Percentiles rank a stretch among this genome's conserved stretches.
Conservation (phyloP, 2,113 vertebrate genomes). For the Panthera leo region DNA sequence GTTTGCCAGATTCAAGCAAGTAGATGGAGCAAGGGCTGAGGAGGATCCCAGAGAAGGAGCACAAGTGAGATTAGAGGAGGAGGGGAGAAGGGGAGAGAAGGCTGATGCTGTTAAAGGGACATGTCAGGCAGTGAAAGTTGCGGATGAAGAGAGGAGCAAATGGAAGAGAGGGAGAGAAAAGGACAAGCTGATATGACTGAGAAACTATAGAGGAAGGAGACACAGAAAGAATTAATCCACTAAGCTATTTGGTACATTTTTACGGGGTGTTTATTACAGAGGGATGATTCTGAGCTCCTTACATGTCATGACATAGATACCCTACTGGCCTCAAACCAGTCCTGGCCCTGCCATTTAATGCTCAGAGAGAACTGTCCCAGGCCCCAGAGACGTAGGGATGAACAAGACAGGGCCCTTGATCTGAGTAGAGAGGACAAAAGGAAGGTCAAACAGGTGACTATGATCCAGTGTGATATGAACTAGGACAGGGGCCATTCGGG, state of each 20-base stretch:
- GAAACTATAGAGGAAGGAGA: not conserved
- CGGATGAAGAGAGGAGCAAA: not conserved
- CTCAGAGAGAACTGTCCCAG: fast-evolving
- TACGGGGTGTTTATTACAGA: not conserved
- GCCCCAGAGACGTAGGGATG: not conserved
- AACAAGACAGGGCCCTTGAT: fast-evolving
- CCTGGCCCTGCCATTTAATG: no score
- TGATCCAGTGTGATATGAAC: fast-evolving
- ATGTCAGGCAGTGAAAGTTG: no score
- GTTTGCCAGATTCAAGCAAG: slow-evolving; percentile 26
- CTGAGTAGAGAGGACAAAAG: not conserved
- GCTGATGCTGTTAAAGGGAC: not conserved
- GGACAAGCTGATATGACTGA: not conserved
- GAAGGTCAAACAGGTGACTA: not conserved
- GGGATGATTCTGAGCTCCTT: not conserved
- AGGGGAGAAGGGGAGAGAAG: not conserved
- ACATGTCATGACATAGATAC: not conserved
- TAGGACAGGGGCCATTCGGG: fast-evolving
- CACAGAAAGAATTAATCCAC: not conserved
- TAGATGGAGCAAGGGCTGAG: not conserved
- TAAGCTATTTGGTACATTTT: not conserved
- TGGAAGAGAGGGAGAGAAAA: not conserved
- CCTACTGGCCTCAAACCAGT: no score
- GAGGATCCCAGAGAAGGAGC: not conserved
- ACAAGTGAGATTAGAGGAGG: not conserved